Conservation (phyloP, 1,140 invertebrate species). For the Lasioglossum albipes region DNA sequence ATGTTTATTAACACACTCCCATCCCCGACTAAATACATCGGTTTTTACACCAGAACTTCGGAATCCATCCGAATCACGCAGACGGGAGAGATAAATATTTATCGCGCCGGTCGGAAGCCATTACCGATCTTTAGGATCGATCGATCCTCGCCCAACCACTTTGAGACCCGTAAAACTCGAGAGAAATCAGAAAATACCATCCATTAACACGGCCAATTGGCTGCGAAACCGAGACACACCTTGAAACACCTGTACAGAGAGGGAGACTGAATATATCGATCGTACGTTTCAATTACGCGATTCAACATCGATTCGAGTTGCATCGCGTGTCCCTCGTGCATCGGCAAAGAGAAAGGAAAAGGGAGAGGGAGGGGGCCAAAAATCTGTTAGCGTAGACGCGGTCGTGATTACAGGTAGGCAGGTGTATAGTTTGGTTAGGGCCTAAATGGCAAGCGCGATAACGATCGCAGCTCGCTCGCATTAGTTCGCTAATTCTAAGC, state of each 20-base stretch:
- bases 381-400: conserved; percentile 58
- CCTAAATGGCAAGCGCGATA: conserved; percentile 64
- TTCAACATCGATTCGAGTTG: conserved; percentile 3
- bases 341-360: no score
- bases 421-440: conserved; percentile 64
- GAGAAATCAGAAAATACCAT: not conserved
- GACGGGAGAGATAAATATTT: no score
- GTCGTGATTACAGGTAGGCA: conserved; percentile 63
- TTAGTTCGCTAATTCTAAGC: conserved; percentile 68
- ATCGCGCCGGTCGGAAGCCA: no score
- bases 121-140: no score
- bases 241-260: not conserved
- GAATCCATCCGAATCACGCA: no score
- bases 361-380: conserved; percentile 14
- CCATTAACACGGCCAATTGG: not conserved
- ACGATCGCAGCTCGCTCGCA: conserved; percentile 57
- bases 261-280: conserved; percentile 8
- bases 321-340: conserved; percentile 9
- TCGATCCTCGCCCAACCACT: no score
- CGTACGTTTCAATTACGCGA: conserved; percentile 34
- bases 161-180: no score
- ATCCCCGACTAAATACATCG: no score
- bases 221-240: not conserved
- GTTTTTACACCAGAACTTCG: no score
- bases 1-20: no score